Conservation (phyloP, 2,113 vertebrate genomes). For the Ovibos moschatus region DNA sequence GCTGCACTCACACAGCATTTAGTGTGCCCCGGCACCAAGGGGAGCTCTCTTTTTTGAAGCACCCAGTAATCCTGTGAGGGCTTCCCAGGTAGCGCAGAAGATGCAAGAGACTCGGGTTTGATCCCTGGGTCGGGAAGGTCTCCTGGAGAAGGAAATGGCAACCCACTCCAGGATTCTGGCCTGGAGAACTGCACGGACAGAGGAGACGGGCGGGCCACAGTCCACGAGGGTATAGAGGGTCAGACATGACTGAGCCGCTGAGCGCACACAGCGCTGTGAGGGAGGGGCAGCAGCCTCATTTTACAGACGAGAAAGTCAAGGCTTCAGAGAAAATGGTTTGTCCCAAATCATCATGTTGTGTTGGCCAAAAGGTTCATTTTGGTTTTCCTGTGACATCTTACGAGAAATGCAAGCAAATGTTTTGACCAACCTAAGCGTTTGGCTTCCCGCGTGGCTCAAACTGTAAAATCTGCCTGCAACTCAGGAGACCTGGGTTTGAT, state of each 20-base stretch:
- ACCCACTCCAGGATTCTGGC: not conserved
- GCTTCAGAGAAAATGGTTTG: not conserved
- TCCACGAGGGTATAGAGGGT: not conserved
- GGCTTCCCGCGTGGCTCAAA: not conserved
- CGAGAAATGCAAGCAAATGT: not conserved
- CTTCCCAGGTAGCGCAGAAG: not conserved
- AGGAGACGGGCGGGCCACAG: not conserved
- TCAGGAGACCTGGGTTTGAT: not conserved
- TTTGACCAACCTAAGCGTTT: not conserved
- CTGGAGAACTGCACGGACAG: not conserved
- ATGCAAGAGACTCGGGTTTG: not conserved
- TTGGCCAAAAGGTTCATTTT: not conserved
- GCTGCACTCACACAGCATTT: rapidly evolving
- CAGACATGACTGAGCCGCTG: not conserved
- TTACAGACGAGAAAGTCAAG: not conserved
- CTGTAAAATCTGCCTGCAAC: not conserved
- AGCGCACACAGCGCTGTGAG: rapidly evolving
- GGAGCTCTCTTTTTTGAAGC: not conserved
- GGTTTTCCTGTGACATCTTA: not conserved
- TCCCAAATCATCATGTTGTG: not conserved
- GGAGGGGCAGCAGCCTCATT: too few species aligned
- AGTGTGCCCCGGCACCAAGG: too few species aligned
- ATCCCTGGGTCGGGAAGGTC: not conserved
- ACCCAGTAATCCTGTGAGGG: not conserved
- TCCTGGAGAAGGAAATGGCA: not conserved